Evolutionary conservation across 2,113 vertebrate species (phyloP), one percentile per base, ranked within the genome.

Genomic region (Euleptes europaea): DNA sequence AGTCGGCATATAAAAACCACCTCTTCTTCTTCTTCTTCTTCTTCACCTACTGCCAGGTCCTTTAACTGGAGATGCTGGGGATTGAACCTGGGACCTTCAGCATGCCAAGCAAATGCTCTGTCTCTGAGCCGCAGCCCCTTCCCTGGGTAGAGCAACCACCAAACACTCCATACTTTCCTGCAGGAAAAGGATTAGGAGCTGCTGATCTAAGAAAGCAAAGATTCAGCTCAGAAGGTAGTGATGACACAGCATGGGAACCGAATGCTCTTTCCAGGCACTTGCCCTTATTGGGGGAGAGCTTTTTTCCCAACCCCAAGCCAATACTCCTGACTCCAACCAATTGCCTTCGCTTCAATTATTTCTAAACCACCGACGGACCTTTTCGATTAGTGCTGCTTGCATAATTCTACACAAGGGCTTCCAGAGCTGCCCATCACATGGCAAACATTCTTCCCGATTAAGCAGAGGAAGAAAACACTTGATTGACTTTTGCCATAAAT

Each of bases 401-500:
- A 89, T 86, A 92, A 90, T 92, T 90, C 90, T 89, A 91, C 40
- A 85, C 31, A 84, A 92, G 90, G 90, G 88, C 90, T 94, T 93
- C 91, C 89, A 88, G 90, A 91, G 91, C 83, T 93, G 94, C 90
- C 91, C 85, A 89, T 93, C 89, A 93, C 70, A 42, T 93, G 92
- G 88, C 90, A 83, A 94, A 84, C 81, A 91, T 96, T 96, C 92
- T 92, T 92, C 94, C 94, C 96, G 95, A 96, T 96, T 95, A 96
- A 96, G 94, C 94, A 95, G 88, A 95, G 94, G 91, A 93, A 95
- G 93, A 86, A 94, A 96, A 93, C 91, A 95, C 91, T 95, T 94
- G 94, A 96, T 96, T 89, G 94, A 95, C 94, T 96, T 96, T 94
- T 95, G 84, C 94, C 92, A 95, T 95, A 96, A 96, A 95, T 94